Evolutionary conservation across 92 coral and sea anemone genomes (phyloP), one percentile per base, ranked within the genome.

Genomic region (Muricea muricata): DNA sequence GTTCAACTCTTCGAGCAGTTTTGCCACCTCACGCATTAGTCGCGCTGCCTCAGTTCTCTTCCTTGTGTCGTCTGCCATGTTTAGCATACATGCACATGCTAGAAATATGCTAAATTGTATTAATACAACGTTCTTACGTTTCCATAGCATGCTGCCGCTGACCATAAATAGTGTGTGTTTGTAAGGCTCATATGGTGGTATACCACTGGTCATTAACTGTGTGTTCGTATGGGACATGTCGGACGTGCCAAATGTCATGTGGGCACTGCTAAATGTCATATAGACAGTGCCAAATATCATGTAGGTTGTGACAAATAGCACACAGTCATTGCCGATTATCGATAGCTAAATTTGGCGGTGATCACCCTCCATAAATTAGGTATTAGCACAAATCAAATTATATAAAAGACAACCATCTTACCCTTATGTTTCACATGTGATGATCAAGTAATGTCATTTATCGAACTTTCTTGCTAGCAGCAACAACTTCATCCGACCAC

Each of bases 391-490:
- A n/a, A n/a, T n/a, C n/a, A n/a, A n/a, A n/a, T n/a, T n/a, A n/a
- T n/a, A n/a, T n/a, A n/a, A n/a, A n/a, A n/a, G n/a, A n/a, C n/a
- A n/a, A n/a, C n/a, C n/a, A n/a, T n/a, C n/a, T n/a, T n/a, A n/a
- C n/a, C n/a, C n/a, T n/a, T n/a, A n/a, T n/a, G n/a, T n/a, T n/a
- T n/a, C n/a, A n/a, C n/a, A n/a, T n/a, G n/a, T n/a, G n/a, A n/a
- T n/a, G n/a, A n/a, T n/a, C n/a, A n/a, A n/a, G n/a, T n/a, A n/a
- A n/a, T n/a, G n/a, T n/a, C n/a, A n/a, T n/a, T n/a, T n/a, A n/a
- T n/a, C n/a, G n/a, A n/a, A n/a, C n/a, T n/a, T 20, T 80, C 32
- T 67, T 81, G 24, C 63, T 25, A 28, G 86, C 86, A 3, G 45
- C 6, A 1, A 81, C 39, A 18, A 67, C 86, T 48, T 66, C 39